These are phyloP conservation scores for Camponotus floridanus DNA, from an alignment of 1,140 invertebrate species.

Conservation along the genomic window DNA sequence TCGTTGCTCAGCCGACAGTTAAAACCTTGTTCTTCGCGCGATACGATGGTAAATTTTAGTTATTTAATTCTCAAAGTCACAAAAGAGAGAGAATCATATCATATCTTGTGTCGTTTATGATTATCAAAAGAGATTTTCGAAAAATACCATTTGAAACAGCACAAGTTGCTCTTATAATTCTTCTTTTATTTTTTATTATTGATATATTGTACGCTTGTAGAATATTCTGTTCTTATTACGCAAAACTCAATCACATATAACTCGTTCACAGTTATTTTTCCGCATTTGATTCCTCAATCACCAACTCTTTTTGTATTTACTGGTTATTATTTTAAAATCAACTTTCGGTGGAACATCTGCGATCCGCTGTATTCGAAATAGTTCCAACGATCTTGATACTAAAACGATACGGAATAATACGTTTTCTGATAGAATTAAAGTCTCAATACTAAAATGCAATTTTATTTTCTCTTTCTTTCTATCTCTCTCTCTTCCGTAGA, in stretches of 20 bases:
- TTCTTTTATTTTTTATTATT: not conserved
- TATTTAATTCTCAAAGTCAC: conserved; percentile 72
- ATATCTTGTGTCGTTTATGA: not conserved
- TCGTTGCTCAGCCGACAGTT: conserved; percentile 29
- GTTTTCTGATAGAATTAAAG: conserved; percentile 36
- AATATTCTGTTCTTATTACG: not conserved
- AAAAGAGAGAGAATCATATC: not conserved
- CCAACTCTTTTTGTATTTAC: not conserved
- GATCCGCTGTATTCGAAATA: not conserved
- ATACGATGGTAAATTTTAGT: conserved; percentile 75
- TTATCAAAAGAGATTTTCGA: not conserved
- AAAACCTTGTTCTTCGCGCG: conserved; percentile 63
- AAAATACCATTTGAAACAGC: not conserved
- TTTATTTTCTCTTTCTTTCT: not conserved
- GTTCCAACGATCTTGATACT: not conserved
- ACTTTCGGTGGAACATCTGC: not conserved
- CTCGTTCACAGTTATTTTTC: not conserved
- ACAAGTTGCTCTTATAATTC: not conserved
- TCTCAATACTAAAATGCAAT: not conserved
- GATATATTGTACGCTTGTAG: not conserved
- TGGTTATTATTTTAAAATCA: conserved; percentile 16
- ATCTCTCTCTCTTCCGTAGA: not conserved
- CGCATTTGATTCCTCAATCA: not conserved
- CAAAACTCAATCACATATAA: not conserved
- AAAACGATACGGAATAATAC: conserved; percentile 45